Evolutionary conservation across 92 coral and sea anemone species (phyloP), one percentile per base, ranked within the genome.

Genomic region (Pocillopora grandis): DNA sequence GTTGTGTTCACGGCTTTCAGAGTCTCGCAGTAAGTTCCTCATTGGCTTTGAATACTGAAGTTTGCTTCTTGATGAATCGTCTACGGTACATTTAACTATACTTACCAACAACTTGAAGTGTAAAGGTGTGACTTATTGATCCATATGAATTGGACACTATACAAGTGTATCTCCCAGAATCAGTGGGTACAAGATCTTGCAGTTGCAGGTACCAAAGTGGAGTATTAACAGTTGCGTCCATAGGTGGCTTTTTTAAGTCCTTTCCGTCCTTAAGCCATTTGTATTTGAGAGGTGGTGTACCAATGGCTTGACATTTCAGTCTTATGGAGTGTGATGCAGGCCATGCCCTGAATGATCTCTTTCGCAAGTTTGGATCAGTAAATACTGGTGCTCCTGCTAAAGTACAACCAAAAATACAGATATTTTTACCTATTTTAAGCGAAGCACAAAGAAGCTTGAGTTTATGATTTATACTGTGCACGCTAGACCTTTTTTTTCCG

Each of bases 121-220:
- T 96, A 90, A 92, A 94, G 27, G 97, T 94, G 76, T 96, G 98
- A 35, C 78, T 92, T 27, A 94, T 79, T 49, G 84, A 75, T 57
- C 98, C 98, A 89, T 94, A 96, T 3, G 88, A 87, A 72, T 96
- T 96, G 55, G 94, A 92, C n/a, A 90, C 98, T 62, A 92, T 79
- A 62, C 98, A 96, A n/a, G 98, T 96, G 82, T 96, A 96, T 64
- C 82, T 76, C 19, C 98, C 98, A 42, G 89, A 77, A 66, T 96
- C 98, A 2, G 82, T 66, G 12, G 93, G 96, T 58, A 88, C 92
- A 17, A 96, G 80, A 61, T 96, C 94, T 77, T 85, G 89, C 4
- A 96, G 75, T 75, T 76, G 81, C 19, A 96, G 88, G 82, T 84
- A 89, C 97, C 93, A 92, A 63, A 92, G 49, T 48, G 98, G 72